Evolutionary conservation across 1,140 invertebrate genomes (phyloP), one percentile per base, ranked within the genome.

Genomic region (Melanaphis sacchari): DNA sequence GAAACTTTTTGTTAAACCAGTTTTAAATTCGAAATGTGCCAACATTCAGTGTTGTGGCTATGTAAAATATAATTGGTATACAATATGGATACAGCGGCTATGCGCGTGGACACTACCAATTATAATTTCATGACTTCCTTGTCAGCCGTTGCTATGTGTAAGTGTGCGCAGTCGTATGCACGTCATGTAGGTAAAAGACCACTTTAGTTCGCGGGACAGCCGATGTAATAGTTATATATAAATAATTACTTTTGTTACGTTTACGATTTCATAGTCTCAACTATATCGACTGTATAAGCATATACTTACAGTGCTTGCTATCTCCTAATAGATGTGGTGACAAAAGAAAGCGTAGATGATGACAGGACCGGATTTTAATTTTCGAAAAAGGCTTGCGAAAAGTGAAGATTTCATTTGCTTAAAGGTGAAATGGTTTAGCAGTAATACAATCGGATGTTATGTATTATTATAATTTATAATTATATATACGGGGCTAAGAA

Each of bases 181-280:
- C 31, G 31, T 54, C 0, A 9, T n/a, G 6, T n/a, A n/a, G 15
- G 15, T n/a, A 76, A 5, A 66, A 76, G 21, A 76, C 4, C 59
- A 76, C 31, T 76, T 0, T 1, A 82, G 40, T 84, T 84, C 24
- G 0, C 40, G 9, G 38, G n/a, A 22, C n/a, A 38, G 46, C 31
- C 31, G 31, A 76, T n/a, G 15, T 76, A 66, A 66, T 66, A 31
- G 11, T 3, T n/a, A n/a, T 76, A n/a, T n/a, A 76, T 76, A 76
- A 76, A 52, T 85, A 85, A 85, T 89, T 38, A 89, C 87, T 89
- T 89, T 89, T 46, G 36, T 52, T 31, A 24, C 15, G 49, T 49
- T 88, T 36, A 88, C 43, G 43, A 36, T 88, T 49, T 49, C 31
- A 22, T 36, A 49, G 43, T 88, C 31, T 24, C 4, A 2, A 43